Conservation (phyloP, 2,797 vertebrate species). For the Platyrinchus mystaceus region DNA sequence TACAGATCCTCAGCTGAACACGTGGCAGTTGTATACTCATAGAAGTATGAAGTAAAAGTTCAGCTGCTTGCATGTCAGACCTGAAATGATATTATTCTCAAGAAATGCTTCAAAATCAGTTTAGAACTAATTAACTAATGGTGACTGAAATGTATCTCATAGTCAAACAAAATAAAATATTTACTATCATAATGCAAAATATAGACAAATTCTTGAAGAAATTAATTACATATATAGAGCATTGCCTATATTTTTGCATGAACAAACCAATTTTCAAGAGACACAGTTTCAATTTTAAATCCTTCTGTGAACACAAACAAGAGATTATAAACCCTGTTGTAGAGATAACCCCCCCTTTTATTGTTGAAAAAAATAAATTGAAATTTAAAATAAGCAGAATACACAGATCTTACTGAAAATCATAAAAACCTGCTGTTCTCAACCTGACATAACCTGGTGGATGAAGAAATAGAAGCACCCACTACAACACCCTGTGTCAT, state of each 20-base stretch:
- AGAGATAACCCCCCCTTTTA: background rate
- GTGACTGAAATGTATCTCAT: background rate
- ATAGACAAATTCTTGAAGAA: background rate
- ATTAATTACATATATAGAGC: background rate
- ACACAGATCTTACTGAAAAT: background rate
- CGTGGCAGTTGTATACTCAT: background rate
- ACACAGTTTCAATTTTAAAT: background rate
- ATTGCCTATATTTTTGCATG: background rate
- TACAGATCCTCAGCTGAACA: background rate
- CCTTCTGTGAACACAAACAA: background rate
- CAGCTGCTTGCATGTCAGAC: background rate
- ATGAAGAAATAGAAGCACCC: background rate
- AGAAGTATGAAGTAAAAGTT: background rate
- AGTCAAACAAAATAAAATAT: background rate
- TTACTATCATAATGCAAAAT: background rate
- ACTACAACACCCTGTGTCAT: background rate
- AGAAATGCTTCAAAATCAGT: background rate
- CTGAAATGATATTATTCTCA: background rate
- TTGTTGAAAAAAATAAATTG: background rate
- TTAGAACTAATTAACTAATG: background rate
- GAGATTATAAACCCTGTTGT: background rate
- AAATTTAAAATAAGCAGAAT: background rate
- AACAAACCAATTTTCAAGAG: background rate
- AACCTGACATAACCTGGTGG: background rate
- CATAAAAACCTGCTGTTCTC: background rate